phyloP scores from a whole-genome alignment of 2,113 vertebrate species.

The Connochaetes taurinus region DNA sequence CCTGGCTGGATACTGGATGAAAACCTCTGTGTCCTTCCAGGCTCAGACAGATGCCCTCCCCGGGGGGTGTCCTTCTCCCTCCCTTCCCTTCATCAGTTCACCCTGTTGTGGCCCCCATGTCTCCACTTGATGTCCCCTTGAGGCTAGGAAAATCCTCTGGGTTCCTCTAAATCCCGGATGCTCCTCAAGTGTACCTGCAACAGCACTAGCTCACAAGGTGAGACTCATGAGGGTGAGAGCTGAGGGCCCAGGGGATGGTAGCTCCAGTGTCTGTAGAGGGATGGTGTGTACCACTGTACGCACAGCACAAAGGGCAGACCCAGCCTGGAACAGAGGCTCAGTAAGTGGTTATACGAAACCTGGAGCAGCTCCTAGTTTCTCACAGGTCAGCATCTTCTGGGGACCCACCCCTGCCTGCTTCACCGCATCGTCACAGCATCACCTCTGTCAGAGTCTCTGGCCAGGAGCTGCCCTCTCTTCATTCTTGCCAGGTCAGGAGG shows the following conservation, averaged over 20 bases:
- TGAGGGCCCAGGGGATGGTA: background rate
- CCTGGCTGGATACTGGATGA: background rate
- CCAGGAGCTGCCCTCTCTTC: background rate
- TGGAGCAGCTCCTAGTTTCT: background rate
- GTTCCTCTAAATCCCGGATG: rapidly evolving
- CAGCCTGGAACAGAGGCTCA: background rate
- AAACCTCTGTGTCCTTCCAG: rapidly evolving
- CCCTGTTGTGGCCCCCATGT: background rate
- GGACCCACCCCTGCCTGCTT: background rate
- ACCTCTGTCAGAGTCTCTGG: background rate
- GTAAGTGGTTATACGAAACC: background rate
- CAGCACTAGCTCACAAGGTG: background rate
- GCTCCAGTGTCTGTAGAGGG: rapidly evolving
- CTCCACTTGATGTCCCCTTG: background rate
- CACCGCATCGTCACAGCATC: background rate
- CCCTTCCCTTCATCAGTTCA: background rate
- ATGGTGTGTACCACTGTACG: rapidly evolving
- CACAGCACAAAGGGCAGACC: rapidly evolving
- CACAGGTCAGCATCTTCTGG: too few relatives aligned
- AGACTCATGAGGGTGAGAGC: background rate
- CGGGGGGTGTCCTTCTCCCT: background rate
- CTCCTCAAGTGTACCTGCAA: background rate
- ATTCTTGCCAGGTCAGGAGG: background rate
- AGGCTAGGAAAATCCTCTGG: background rate
- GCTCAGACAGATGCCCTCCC: background rate